Conservation (phyloP, 2,113 vertebrate genomes). For the Tonatia bakeri region DNA sequence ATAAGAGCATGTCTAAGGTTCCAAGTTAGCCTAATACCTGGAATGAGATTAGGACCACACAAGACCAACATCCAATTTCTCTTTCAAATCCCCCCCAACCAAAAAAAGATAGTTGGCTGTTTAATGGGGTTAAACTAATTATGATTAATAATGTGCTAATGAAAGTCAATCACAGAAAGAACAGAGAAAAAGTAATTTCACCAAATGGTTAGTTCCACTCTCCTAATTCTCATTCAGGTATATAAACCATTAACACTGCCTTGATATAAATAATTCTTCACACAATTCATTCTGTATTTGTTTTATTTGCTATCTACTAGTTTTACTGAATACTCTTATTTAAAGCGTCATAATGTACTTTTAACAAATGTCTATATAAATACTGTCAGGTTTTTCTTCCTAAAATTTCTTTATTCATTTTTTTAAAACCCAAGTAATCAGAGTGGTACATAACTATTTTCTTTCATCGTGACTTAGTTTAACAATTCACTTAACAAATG, state of each 20-base stretch:
- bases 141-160: constrained; percentile 7
- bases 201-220: background rate
- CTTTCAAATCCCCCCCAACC: background rate
- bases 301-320: background rate
- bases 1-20: background rate
- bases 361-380: background rate
- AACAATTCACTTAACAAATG: background rate
- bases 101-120: background rate
- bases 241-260: background rate
- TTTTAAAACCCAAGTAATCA: background rate
- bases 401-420: background rate
- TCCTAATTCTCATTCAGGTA: background rate
- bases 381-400: background rate
- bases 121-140: background rate
- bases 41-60: background rate
- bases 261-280: background rate
- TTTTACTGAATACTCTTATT: constrained; percentile 6
- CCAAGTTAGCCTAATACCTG: background rate
- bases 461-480: background rate
- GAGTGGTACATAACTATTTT: background rate
- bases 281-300: background rate
- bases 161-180: constrained; percentile 28
- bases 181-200: constrained; percentile 30
- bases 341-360: background rate
- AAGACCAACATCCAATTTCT: background rate